Base-by-base conservation (phyloP, 1,140 invertebrate species). In the Muscidifurax raptorellus region DNA sequence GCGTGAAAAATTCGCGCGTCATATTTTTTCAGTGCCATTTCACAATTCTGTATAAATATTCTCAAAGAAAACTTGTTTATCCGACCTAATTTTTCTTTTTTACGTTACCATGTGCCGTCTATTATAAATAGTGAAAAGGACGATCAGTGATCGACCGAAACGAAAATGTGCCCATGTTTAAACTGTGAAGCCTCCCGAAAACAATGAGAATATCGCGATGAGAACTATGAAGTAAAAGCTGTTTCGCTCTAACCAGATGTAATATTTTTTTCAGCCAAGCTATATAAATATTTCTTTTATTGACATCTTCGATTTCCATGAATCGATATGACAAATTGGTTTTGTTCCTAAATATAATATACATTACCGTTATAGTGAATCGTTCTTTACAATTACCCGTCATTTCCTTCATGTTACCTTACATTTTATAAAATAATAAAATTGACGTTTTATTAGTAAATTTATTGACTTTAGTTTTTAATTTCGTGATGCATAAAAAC, bases 251-350 rank as follows among this genome's bases (percentile, higher is more conserved):
- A n/a, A 69, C 64, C 47, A 86, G 25, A 27, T 64, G 30, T 78
- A 64, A 78, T 52, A 52, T 72, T 79, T 71, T 78, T 84, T 10
- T 32, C 59, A n/a, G 22, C 22, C 7, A 76, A 76, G 25, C 30
- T 71, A n/a, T 75, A 25, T 32, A 75, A 74, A 76, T 52, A 75
- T 85, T 77, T 84, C 66, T 80, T 74, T 78, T n/a, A 86, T 80
- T 84, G 71, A 80, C 74, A 69, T 87, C 86, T 80, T 88, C 88
- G 87, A 84, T 78, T 84, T 44, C 66, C 18, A 36, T 0, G 22
- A 90, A 86, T 89, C 85, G 86, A 90, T 90, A 88, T 90, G 87
- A 88, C 86, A 90, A 90, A 89, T 89, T 90, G 89, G 87, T 90
- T 84, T 90, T 90, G 88, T 91, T 91, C 88, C 89, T 90, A 90